phyloP scores from a whole-genome alignment of 2,113 vertebrate species.

The Megaleporinus macrocephalus region DNA sequence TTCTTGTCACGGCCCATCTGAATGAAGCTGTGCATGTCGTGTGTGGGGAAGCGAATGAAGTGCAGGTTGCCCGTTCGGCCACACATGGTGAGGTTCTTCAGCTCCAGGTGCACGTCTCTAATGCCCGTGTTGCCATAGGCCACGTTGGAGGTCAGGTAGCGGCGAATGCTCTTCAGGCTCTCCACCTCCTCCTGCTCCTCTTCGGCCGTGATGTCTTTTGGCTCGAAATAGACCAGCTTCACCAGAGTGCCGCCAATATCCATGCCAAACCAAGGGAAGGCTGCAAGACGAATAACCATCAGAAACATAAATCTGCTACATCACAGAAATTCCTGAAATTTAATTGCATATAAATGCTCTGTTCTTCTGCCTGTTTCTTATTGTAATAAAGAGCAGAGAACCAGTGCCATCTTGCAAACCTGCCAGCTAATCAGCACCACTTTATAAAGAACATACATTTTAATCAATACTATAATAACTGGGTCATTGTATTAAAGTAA shows the following conservation, averaged over 20 bases:
- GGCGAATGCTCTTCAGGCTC: slow-evolving; percentile 89
- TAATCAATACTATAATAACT: too few relatives aligned
- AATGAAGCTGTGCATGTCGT: slow-evolving; percentile 88
- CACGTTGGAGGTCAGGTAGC: slow-evolving; percentile 87
- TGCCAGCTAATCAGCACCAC: too few relatives aligned
- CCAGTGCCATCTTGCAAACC: too few relatives aligned
- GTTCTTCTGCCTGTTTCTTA: too few relatives aligned
- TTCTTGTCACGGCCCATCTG: slow-evolving; percentile 92
- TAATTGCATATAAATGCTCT: too few relatives aligned
- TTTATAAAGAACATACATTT: too few relatives aligned
- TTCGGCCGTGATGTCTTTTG: slow-evolving; percentile 89
- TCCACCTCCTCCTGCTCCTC: slow-evolving; percentile 91
- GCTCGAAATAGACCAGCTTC: slow-evolving; percentile 91
- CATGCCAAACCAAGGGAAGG: slow-evolving; percentile 92
- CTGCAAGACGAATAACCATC: slow-evolving; percentile 61
- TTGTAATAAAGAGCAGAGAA: too few relatives aligned
- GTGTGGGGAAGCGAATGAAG: slow-evolving; percentile 90
- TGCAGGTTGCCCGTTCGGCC: slow-evolving; percentile 89
- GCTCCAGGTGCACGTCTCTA: slow-evolving; percentile 87
- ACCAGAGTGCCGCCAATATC: slow-evolving; percentile 89
- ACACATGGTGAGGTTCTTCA: slow-evolving; percentile 87
- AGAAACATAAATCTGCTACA: not conserved
- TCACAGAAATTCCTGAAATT: too few relatives aligned
- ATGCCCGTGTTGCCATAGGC: slow-evolving; percentile 90
- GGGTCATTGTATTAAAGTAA: too few relatives aligned